Evolutionary conservation across 2,113 vertebrate species (phyloP), one percentile per base, ranked within the genome.

Genomic region (Prionailurus bengalensis): DNA sequence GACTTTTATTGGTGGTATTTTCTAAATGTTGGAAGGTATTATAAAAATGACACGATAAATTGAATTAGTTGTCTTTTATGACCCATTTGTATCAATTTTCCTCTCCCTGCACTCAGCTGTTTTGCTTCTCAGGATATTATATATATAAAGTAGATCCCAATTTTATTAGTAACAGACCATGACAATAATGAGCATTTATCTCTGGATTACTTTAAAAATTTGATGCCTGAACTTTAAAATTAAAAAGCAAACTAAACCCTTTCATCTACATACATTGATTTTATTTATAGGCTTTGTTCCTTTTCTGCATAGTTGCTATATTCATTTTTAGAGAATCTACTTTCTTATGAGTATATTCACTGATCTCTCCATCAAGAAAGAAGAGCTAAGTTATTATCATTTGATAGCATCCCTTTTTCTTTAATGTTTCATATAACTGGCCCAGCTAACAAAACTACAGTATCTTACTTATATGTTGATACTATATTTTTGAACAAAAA

Each of bases 21-120:
- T 98, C 99, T 63, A 95, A 93, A 1, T 99, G 97, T 95, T 99
- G 99, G 99, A 98, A 99, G 99, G 99, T 99, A 98, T 83, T 71
- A 8, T 48, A 87, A 19, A 19, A 7, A 89, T 84, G 53, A 31
- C 9, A 21, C 74, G 63, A 36, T 84, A 70, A 82, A 33, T 87
- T 5, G 11, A 93, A 8, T n/a, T 55, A 70, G 42, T 70, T 42
- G 0, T 1, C 42, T 95, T 15, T 81, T 51, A 55, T 11, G 36
- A 27, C 27, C 29, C 12, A 63, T 1, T 45, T 94, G 88, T 42
- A n/a, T 16, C 31, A 19, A 1, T 84, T 95, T 74, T 51, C 25
- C 45, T 27, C 45, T 96, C 79, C 83, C 45, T 92, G 2, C 9
- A 5, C 55, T 61, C 7, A 45, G n/a, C 8, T n/a, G 0, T 45